Evolutionary conservation across 2,888 invertebrate species (phyloP).

Genomic region (Drosophila limbata): DNA sequence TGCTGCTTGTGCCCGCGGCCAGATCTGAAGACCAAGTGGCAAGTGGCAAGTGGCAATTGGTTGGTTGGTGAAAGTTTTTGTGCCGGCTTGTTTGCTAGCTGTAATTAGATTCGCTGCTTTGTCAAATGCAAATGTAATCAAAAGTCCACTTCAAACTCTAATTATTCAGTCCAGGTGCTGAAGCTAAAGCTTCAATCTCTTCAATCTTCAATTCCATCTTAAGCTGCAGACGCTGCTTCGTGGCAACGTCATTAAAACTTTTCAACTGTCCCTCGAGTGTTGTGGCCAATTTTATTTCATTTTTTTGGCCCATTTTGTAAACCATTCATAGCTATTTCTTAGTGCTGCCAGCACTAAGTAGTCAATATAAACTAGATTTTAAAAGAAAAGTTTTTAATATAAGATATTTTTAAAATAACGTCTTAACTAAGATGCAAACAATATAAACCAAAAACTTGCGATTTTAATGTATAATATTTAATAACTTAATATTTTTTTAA

Average conservation of each 20-base stretch:
- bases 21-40: constrained; percentile 22
- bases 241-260: constrained; percentile 63
- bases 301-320: constrained; percentile 6
- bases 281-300: constrained; percentile 42
- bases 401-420: too few species aligned
- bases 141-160: constrained; percentile 79
- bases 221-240: constrained; percentile 23
- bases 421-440: too few species aligned
- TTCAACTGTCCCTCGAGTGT: constrained; percentile 52
- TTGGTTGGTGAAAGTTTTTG: constrained; percentile 58
- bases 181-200: constrained; percentile 11
- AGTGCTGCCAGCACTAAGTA: neutral
- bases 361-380: neutral
- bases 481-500: too few species aligned
- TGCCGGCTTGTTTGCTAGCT: constrained; percentile 69
- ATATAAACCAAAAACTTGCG: too few species aligned
- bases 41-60: constrained; percentile 69
- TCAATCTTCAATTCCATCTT: constrained; percentile 9
- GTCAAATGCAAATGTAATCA: constrained; percentile 83
- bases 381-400: neutral
- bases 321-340: constrained; percentile 4
- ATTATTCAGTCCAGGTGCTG: constrained; percentile 80
- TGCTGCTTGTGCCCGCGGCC: constrained; percentile 22
- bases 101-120: constrained; percentile 78
- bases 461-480: too few species aligned